phyloP scores from a whole-genome alignment of 1,140 invertebrate genomes.

The Kradibia gibbosae region DNA sequence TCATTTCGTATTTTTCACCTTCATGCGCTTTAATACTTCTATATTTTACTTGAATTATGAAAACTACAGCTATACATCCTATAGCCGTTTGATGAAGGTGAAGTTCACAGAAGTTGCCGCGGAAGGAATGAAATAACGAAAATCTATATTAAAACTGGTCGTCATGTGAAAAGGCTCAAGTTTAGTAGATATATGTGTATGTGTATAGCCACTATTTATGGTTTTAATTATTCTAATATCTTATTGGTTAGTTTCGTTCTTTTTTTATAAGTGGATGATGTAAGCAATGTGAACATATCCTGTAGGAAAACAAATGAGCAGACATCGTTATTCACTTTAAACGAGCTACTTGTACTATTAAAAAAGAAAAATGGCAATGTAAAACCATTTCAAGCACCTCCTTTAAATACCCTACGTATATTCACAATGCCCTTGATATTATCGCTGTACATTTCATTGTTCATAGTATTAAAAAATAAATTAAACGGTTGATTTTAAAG shows the following conservation, averaged over 20 bases:
- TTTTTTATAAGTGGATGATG: not conserved
- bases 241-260: not conserved
- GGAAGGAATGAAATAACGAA: not conserved
- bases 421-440: not conserved
- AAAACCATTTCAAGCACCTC: not conserved
- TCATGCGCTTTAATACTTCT: too few relatives aligned
- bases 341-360: constrained; percentile 13
- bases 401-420: not conserved
- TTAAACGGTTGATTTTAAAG: too few relatives aligned
- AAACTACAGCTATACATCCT: not conserved
- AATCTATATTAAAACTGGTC: not conserved
- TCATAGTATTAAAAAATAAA: not conserved
- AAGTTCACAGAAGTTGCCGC: not conserved
- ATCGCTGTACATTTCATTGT: not conserved
- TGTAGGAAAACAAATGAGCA: constrained; percentile 16
- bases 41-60: not conserved
- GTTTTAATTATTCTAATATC: not conserved
- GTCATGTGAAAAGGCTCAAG: not conserved
- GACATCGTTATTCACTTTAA: constrained; percentile 12
- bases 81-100: not conserved
- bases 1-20: not conserved
- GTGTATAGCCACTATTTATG: not conserved
- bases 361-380: not conserved
- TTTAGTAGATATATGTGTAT: not conserved
- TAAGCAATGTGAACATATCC: not conserved